A percentile compares a stretch with the other conserved stretches of the same genome.
Evolutionary conservation across 1,140 invertebrate genomes (phyloP).

Genomic region (Drosophila navojoa): DNA sequence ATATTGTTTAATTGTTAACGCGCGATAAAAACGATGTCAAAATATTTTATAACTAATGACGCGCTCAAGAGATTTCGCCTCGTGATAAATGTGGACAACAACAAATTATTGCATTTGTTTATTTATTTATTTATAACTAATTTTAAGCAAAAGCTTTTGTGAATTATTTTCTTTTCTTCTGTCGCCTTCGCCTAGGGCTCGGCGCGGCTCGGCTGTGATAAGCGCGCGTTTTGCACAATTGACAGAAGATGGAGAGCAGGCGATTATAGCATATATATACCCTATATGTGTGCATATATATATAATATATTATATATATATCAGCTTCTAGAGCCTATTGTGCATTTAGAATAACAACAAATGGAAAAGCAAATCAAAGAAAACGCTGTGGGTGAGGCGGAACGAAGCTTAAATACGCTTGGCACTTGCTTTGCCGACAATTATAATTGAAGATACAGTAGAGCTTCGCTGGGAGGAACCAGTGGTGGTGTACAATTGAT

Average conservation of each 20-base stretch:
- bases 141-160: slow-evolving; percentile 25
- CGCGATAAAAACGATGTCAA: slow-evolving; percentile 17
- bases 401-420: slow-evolving; percentile 1
- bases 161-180: background rate
- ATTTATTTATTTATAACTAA: slow-evolving; percentile 24
- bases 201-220: slow-evolving; percentile 12
- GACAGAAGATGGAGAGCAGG: slow-evolving; percentile 7
- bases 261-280: slow-evolving; percentile 3
- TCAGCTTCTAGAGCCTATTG: slow-evolving; percentile 28
- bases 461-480: background rate
- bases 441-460: background rate
- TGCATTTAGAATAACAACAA: slow-evolving; percentile 38
- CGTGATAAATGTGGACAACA: slow-evolving; percentile 20
- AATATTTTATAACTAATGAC: slow-evolving; percentile 29
- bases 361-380: background rate
- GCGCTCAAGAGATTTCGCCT: slow-evolving; percentile 35
- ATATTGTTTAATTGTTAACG: background rate
- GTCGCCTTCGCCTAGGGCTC: background rate
- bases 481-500: no score
- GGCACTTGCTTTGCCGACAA: background rate
- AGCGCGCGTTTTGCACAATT: slow-evolving; percentile 39
- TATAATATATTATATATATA: slow-evolving; percentile 1
- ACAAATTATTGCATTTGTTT: slow-evolving; percentile 1
- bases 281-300: background rate
- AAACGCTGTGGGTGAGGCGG: background rate